Evolutionary conservation across 1,140 invertebrate genomes (phyloP), one percentile per base, ranked within the genome.

Genomic region (Aphelenchoides avenae): DNA sequence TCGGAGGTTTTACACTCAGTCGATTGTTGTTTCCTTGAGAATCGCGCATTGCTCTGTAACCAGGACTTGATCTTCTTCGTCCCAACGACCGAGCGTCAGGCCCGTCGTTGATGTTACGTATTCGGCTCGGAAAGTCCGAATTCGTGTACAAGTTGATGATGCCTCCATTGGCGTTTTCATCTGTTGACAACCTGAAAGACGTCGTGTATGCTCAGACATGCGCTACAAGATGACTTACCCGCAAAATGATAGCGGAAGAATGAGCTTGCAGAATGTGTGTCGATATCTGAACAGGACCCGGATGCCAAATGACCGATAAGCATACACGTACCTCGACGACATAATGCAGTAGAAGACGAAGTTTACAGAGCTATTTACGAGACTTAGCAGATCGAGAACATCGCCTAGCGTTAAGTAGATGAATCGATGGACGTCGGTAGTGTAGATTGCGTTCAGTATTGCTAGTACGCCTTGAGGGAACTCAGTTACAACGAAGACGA

Each of bases 281-380:
- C 70, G 40, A 33, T 60, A 57, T 34, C 54, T 57, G 22, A 62
- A 57, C 27, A 15, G n/a, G 9, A n/a, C 27, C 52, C 31, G 13
- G 2, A 49, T 13, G 1, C 27, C 20, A 26, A 26, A 7, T 42
- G 4, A 13, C 33, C 53, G 1, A 31, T 13, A 29, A 56, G 34
- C 26, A 3, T 20, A 13, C 11, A 58, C 52, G 36, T 70, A 73
- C 20, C 66, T 53, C 3, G 70, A 73, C 30, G 59, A 65, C 72
- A 73, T 73, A 3, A 75, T 42, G 40, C 68, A 75, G 50, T 73
- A 73, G 13, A 75, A 44, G 26, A 73, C 52, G 43, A 73, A 73
- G 48, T 73, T 73, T 20, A 74, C 64, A 30, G 59, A 74, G 27
- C 36, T 46, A 41, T 73, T 73, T 36, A 73, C 40, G 27, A 73